Evolutionary conservation across 2,113 vertebrate species (phyloP).

Genomic region (Lynx canadensis): DNA sequence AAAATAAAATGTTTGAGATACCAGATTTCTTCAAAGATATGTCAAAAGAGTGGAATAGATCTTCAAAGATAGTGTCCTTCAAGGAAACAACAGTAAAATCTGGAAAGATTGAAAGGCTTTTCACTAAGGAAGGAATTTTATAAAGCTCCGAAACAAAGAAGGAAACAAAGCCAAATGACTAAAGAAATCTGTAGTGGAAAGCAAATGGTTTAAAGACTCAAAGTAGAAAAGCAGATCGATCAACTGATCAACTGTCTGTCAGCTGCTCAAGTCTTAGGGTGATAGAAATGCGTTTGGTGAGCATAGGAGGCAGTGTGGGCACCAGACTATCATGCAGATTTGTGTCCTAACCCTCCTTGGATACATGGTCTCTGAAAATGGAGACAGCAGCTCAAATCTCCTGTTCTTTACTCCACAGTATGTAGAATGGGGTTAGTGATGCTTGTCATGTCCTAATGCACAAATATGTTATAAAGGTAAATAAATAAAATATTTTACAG

Average conservation of each 20-base stretch:
- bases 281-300: not conserved
- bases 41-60: not conserved
- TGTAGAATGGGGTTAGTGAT: not conserved
- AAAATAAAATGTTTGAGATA: not conserved
- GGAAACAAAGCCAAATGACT: not conserved
- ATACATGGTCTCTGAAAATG: not conserved
- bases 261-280: not conserved
- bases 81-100: not conserved
- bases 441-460: not conserved
- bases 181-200: not conserved
- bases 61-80: not conserved
- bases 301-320: not conserved
- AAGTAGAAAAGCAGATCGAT: slow-evolving; percentile 34
- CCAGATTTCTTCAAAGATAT: not conserved
- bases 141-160: not conserved
- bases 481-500: not conserved
- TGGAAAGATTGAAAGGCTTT: not conserved
- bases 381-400: not conserved
- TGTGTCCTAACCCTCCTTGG: not conserved
- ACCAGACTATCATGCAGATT: not conserved
- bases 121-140: not conserved
- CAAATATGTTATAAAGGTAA: not conserved
- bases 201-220: not conserved
- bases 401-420: not conserved
- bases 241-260: not conserved